These are phyloP conservation scores for Pachypanchax playfairii DNA, from an alignment of 2,113 vertebrate species.

Conservation along the genomic window DNA sequence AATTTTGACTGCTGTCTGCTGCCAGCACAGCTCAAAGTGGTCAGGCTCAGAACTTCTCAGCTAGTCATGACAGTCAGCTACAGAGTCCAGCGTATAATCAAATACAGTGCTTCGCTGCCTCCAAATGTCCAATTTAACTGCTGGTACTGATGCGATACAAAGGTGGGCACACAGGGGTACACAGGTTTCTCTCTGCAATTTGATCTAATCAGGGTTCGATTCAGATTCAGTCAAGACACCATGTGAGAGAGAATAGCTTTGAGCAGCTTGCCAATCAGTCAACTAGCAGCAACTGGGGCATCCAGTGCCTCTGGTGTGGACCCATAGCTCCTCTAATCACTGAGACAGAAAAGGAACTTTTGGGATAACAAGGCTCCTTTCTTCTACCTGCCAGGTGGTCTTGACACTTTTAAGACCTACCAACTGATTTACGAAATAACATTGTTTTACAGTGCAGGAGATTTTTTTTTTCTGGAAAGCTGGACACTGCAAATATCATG, in stretches of 20 bases:
- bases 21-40: conserved; percentile 42
- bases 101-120: conserved; percentile 38
- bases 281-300: conserved; percentile 54
- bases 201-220: conserved; percentile 72
- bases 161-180: conserved; percentile 62
- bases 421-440: conserved; percentile 26
- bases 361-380: conserved; percentile 62
- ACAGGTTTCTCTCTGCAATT: conserved; percentile 64
- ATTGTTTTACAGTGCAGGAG: conserved; percentile 24
- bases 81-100: conserved; percentile 46
- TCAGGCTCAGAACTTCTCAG: conserved; percentile 28
- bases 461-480: too few relatives aligned
- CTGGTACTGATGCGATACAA: conserved; percentile 43
- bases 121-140: conserved; percentile 62
- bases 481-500: too few relatives aligned
- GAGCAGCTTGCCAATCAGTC: conserved; percentile 66
- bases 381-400: conserved; percentile 58
- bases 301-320: conserved; percentile 50
- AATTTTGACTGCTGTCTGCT: conserved; percentile 3
- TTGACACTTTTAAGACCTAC: conserved; percentile 44
- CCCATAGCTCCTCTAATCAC: conserved; percentile 62
- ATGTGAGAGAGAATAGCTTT: conserved; percentile 53
- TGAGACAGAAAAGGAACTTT: conserved; percentile 61
- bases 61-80: conserved; percentile 19
- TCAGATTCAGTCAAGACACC: conserved; percentile 59